Evolutionary conservation across 2,797 vertebrate species (phyloP), one percentile per base, ranked within the genome.

Genomic region (Passerculus sandwichensis): DNA sequence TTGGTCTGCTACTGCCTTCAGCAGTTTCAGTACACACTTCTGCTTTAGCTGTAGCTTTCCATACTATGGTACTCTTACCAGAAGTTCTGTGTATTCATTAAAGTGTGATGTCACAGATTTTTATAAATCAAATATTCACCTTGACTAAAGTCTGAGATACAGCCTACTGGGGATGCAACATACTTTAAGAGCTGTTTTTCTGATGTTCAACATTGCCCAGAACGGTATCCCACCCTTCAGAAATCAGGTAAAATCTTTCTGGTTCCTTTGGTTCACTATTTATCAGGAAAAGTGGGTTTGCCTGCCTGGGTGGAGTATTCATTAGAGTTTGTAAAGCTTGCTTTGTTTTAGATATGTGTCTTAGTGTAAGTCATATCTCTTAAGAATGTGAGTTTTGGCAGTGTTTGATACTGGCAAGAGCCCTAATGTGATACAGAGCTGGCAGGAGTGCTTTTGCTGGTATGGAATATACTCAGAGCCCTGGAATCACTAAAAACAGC

Each of bases 311-410:
- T 88, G 92, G 65, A 89, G 61, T 65, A n/a, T 20, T 73, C 38
- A 22, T 64, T 53, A 79, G 30, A 29, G 29, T 85, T 74, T 89
- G 53, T 57, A 92, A 89, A 83, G 54, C 30, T 61, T 87, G 50
- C 17, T 91, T 82, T 89, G 65, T 85, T 71, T 74, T 71, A 92
- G 67, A 71, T 91, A 80, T 1, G 11, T 91, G 44, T 72, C 27
- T 82, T 85, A 51, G 47, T 54, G 10, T 90, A 95, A 83, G 62
- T 70, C 65, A 73, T 74, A 65, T 92, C 71, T 77, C 75, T 74
- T 71, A 89, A 40, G 81, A 92, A 82, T 85, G 86, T 96, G 90
- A 65, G 88, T 89, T 94, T 89, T 95, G 87, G 88, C 27, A 0
- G 44, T 2, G 6, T 80, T 89, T 73, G 25, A 61, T 61, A 42